Evolutionary conservation across 2,888 invertebrate species (phyloP), one percentile per base, ranked within the genome.

Genomic region (Pristionchus exspectatus): DNA sequence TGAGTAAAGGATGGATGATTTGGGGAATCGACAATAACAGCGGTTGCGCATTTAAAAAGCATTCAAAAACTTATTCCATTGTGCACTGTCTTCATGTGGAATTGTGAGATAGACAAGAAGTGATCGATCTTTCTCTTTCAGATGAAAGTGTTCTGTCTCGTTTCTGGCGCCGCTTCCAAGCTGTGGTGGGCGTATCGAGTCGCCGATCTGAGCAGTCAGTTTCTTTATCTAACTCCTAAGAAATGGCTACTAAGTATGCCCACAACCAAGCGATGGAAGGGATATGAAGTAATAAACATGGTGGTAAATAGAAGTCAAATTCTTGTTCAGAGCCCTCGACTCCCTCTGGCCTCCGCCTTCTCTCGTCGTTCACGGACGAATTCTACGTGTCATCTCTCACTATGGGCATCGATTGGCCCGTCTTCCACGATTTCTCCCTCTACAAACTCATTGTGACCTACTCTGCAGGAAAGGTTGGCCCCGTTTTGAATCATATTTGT

Each of bases 101-200:
- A 50, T 50, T 50, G 44, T 50, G 10, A 50, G 44, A 9, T 50
- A 9, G 44, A 50, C 44, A 50, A 50, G 44, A 50, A 50, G 12
- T 50, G 44, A 50, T 38, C 3, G 38, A 38, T 38, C 38, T 38
- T 4, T 4, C 56, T 14, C 21, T 84, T 90, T 88, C 89, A 91
- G 91, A 63, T 92, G 86, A 85, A 90, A 21, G 94, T 94, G 7
- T 94, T 93, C 83, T 94, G 94, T 90, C 92, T 94, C 93, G 90
- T 93, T 33, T 93, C 94, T 33, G 94, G 94, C 2, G 90, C 93
- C 0, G 89, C 94, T n/a, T 93, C 94, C 10, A 93, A 92, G 83
- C 92, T 92, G 12, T 94, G 94, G 94, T 93, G 93, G 92, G 94
- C 94, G 24, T 90, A 92, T 88, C 92, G 94, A 38, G 90, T 93